A percentile compares a stretch with the other conserved stretches of the same genome.
These are phyloP conservation scores for Ditula angustiorana DNA, from an alignment of 2,888 invertebrate species.

Conservation along the genomic window DNA sequence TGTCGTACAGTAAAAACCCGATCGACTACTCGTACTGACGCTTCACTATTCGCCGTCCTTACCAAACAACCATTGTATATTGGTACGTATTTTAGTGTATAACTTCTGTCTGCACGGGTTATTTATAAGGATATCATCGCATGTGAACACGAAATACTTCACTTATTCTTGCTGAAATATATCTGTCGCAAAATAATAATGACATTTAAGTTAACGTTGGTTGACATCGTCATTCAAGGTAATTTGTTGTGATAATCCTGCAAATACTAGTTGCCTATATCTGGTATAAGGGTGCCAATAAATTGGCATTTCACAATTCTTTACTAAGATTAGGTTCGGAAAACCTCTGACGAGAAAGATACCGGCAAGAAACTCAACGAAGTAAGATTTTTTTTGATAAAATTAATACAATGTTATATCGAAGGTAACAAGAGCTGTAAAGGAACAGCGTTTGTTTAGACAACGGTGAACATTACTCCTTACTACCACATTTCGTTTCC, in stretches of 20 bases:
- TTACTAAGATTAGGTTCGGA: too few species aligned
- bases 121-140: not conserved
- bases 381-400: too few species aligned
- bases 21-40: not conserved
- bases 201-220: too few species aligned
- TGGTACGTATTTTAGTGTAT: not conserved
- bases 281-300: too few species aligned
- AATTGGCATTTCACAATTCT: too few species aligned
- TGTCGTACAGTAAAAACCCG: not conserved
- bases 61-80: not conserved
- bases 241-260: too few species aligned
- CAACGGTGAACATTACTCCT: not conserved
- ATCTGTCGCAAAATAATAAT: not conserved
- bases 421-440: too few species aligned
- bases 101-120: not conserved
- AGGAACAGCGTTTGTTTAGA: not conserved
- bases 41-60: not conserved
- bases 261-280: too few species aligned
- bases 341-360: too few species aligned
- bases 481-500: not conserved
- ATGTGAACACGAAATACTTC: not conserved
- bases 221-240: too few species aligned
- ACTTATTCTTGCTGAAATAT: not conserved
- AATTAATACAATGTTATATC: too few species aligned
- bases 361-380: too few species aligned